These are phyloP conservation scores for Drosophila gunungcola DNA, from an alignment of 1,140 invertebrate species.

Conservation along the genomic window DNA sequence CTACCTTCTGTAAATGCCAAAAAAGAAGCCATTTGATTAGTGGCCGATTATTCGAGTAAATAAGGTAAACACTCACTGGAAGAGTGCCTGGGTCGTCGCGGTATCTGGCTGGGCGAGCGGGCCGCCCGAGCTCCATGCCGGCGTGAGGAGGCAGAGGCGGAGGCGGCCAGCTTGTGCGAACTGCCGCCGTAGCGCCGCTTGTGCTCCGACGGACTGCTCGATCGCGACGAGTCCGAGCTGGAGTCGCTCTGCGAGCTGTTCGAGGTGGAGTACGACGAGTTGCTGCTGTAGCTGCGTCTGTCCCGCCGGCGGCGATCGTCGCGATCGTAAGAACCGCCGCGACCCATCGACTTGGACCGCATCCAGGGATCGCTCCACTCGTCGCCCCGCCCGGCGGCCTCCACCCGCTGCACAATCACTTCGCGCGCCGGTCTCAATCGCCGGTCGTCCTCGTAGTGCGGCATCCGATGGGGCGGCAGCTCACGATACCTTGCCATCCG, in stretches of 20 bases:
- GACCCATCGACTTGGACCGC: slow-evolving; percentile 89
- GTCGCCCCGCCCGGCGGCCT: slow-evolving; percentile 88
- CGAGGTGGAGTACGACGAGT: slow-evolving; percentile 90
- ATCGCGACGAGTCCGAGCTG: slow-evolving; percentile 81
- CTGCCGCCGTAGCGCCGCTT: slow-evolving; percentile 68
- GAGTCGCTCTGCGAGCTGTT: slow-evolving; percentile 85
- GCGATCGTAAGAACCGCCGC: slow-evolving; percentile 83
- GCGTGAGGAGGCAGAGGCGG: slow-evolving; percentile 42
- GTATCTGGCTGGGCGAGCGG: slow-evolving; percentile 73
- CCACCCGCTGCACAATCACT: slow-evolving; percentile 91
- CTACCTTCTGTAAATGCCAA: slow-evolving; percentile 44
- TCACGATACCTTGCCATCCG: slow-evolving; percentile 77
- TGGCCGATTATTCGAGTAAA: background rate
- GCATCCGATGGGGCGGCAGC: slow-evolving; percentile 82
- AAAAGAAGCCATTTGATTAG: background rate
- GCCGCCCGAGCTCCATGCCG: slow-evolving; percentile 46
- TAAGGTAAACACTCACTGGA: slow-evolving; percentile 59
- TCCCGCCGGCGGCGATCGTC: slow-evolving; percentile 78
- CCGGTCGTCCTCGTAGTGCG: slow-evolving; percentile 85
- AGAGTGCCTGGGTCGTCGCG: slow-evolving; percentile 61
- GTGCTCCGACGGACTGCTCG: slow-evolving; percentile 68
- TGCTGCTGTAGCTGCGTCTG: slow-evolving; percentile 85
- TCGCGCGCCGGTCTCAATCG: slow-evolving; percentile 89
- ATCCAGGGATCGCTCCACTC: slow-evolving; percentile 98
- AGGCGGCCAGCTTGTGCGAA: slow-evolving; percentile 58